A percentile compares a stretch with the other conserved stretches of the same genome.
phyloP scores from a whole-genome alignment of 2,888 invertebrate species.

The Cantharis nigra region DNA sequence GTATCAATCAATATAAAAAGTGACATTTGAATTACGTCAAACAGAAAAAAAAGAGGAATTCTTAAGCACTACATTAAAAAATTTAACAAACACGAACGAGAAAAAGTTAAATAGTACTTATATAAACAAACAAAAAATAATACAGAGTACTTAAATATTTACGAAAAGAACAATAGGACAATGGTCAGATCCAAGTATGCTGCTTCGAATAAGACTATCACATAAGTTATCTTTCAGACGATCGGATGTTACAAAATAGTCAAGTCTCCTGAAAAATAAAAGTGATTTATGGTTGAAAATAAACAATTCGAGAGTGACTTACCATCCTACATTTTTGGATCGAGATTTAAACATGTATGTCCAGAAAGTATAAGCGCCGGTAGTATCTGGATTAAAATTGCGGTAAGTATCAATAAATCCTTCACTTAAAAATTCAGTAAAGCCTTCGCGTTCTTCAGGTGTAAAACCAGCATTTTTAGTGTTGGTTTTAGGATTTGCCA shows the following conservation, averaged over 20 bases:
- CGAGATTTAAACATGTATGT: constrained; percentile 88
- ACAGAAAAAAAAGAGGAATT: neutral
- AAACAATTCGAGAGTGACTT: constrained; percentile 43
- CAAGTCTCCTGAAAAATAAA: constrained; percentile 78
- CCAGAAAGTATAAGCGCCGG: constrained; percentile 92
- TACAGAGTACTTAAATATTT: constrained; percentile 54
- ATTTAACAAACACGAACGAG: neutral
- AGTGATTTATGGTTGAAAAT: constrained; percentile 12
- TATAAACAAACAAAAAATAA: neutral
- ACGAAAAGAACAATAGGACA: constrained; percentile 87
- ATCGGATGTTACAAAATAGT: constrained; percentile 92
- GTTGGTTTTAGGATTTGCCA: constrained; percentile 93
- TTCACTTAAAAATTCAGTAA: constrained; percentile 78
- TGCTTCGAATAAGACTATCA: constrained; percentile 80
- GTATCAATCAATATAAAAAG: neutral
- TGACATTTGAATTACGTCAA: neutral
- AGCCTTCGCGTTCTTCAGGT: constrained; percentile 88
- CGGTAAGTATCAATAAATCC: constrained; percentile 91
- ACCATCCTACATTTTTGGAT: constrained; percentile 94
- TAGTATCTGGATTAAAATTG: constrained; percentile 81
- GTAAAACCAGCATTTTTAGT: constrained; percentile 95
- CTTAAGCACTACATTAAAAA: neutral
- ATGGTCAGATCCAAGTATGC: constrained; percentile 93
- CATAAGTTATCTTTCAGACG: constrained; percentile 76
- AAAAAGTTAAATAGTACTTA: neutral